Evolutionary conservation across 2,888 invertebrate species (phyloP).

Genomic region (Hetaerina titia): DNA sequence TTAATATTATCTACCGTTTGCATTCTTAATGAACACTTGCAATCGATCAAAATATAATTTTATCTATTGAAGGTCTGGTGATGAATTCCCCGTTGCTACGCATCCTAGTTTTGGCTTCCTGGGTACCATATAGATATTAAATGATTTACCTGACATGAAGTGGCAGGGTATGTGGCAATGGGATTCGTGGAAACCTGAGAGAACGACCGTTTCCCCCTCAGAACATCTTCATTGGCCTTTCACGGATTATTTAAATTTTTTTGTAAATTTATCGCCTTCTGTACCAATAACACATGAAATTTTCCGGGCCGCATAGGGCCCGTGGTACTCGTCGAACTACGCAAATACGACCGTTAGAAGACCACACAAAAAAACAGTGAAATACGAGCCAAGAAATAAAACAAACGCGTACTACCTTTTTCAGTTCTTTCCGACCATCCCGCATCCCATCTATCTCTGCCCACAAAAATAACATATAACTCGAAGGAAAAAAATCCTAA

Average conservation of each 20-base stretch:
- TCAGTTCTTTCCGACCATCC: background rate
- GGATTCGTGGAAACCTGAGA: too few relatives aligned
- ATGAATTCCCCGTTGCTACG: too few relatives aligned
- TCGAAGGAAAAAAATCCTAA: background rate
- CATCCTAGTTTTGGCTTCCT: too few relatives aligned
- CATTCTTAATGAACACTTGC: too few relatives aligned
- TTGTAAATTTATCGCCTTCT: background rate
- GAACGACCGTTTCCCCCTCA: too few relatives aligned
- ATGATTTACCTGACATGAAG: too few relatives aligned
- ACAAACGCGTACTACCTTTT: background rate
- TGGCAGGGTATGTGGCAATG: too few relatives aligned
- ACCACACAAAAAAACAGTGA: background rate
- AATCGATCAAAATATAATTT: too few relatives aligned
- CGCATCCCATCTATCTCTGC: conserved; percentile 16
- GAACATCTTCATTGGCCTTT: too few relatives aligned
- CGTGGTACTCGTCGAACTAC: background rate
- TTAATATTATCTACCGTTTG: too few relatives aligned
- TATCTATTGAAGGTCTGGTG: too few relatives aligned
- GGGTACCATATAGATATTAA: too few relatives aligned
- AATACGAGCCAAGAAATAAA: conserved; percentile 31
- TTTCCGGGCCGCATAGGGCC: background rate
- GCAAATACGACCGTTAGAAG: background rate
- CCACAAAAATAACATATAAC: conserved; percentile 1
- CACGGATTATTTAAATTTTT: background rate
- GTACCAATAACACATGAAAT: background rate